A percentile compares a stretch with the other conserved stretches of the same genome.
These are phyloP conservation scores for Protonibea diacanthus DNA, from an alignment of 2,797 vertebrate species.

Conservation along the genomic window DNA sequence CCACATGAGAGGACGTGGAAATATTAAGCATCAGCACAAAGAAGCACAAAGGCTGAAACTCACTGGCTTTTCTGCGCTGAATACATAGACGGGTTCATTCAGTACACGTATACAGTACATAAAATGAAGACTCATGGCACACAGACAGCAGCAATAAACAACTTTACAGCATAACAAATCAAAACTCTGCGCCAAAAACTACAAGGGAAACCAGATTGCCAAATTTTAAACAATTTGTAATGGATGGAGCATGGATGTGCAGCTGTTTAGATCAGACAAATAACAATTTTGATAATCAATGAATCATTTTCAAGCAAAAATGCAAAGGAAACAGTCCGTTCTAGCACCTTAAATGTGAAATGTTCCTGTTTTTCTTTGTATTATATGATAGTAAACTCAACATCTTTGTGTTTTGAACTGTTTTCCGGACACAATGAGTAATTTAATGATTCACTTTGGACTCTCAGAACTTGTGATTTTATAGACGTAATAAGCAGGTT, in stretches of 20 bases:
- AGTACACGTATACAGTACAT: neutral
- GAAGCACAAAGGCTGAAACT: slow-evolving; percentile 5
- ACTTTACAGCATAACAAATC: neutral
- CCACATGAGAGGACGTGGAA: slow-evolving; percentile 24
- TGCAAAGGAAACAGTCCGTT: accelerated
- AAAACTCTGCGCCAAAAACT: neutral
- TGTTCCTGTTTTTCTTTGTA: neutral
- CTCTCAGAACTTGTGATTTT: neutral
- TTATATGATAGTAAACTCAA: neutral
- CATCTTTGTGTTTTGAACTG: neutral
- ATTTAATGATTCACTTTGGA: neutral
- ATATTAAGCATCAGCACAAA: slow-evolving; percentile 15
- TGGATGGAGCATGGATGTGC: neutral
- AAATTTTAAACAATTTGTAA: neutral
- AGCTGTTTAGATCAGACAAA: neutral
- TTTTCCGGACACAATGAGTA: neutral
- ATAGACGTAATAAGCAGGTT: neutral
- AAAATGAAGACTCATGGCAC: neutral
- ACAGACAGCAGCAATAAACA: neutral
- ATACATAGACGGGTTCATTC: neutral
- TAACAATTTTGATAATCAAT: no score
- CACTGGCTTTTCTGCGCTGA: neutral
- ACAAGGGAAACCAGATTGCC: neutral
- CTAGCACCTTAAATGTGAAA: neutral
- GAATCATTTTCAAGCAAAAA: neutral